Conservation (phyloP, 2,113 vertebrate species). For the Sialia sialis region DNA sequence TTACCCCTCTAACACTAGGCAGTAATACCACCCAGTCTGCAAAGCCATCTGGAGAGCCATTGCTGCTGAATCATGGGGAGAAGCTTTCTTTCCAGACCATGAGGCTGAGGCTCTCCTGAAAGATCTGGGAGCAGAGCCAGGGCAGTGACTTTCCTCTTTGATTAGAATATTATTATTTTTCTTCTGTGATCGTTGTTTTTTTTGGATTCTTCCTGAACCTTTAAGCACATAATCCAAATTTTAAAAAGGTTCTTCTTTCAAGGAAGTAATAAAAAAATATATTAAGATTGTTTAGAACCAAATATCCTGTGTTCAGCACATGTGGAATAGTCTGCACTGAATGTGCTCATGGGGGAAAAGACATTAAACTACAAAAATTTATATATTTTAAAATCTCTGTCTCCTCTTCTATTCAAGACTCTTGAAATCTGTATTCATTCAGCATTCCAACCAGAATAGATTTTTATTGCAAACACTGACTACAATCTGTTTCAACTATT, state of each 20-base stretch:
- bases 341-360: background rate
- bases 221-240: background rate
- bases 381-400: background rate
- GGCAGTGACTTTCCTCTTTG: background rate
- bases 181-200: background rate
- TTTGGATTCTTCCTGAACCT: background rate
- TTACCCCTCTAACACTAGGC: background rate
- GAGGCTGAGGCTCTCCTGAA: background rate
- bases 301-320: background rate
- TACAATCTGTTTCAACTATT: background rate
- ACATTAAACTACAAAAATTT: background rate
- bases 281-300: background rate
- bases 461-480: background rate
- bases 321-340: background rate
- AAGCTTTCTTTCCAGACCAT: background rate
- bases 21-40: background rate
- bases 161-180: background rate
- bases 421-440: background rate
- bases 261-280: background rate
- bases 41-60: rapidly evolving
- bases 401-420: background rate
- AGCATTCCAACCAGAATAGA: background rate
- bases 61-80: background rate
- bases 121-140: background rate
- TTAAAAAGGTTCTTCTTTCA: background rate